Base-by-base conservation (phyloP, 2,888 invertebrate genomes). In the Scaptomyza flava region DNA sequence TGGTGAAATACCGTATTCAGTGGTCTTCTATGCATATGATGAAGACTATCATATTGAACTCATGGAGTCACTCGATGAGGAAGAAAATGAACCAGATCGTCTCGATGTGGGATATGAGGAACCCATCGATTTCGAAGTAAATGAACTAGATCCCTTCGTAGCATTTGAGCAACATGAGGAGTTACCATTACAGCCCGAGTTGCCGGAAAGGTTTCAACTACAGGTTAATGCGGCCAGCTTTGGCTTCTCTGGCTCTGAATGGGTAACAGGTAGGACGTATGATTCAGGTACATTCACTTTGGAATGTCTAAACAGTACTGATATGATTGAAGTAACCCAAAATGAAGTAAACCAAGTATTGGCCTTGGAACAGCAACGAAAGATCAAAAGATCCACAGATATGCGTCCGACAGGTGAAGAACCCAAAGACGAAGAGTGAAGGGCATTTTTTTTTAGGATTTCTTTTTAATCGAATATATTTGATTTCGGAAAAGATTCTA, bases 341-440 rank as follows among this genome's bases (percentile, higher is more conserved):
- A 72, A 74, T 31, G 70, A 60, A 38, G 27, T 42, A 0, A 72
- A 72, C 30, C 74, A 69, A 34, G 31, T 20, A 1, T 1, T 42
- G 17, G 41, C 6, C 9, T 11, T 8, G 3, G 41, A 34, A 7
- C 34, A 36, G 7, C 34, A 41, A 8, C 14, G 5, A 2, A 1
- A 11, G 9, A 20, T 2, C 7, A 33, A 43, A 36, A 20, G n/a
- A 5, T 3, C 42, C 43, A 8, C 8, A 20, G 27, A 50, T 38
- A 33, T 34, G 17, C 12, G 3, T 11, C 5, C 33, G 11, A 0
- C 27, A 14, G 14, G 4, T 7, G 14, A 2, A n/a, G 42, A 48
- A 6, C 20, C 67, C 52, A 46, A 50, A 33, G 47, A 60, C 14
- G 27, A 31, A 6, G 11, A 38, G 11, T 11, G n/a, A n/a, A 27